These are phyloP conservation scores for Simalia tracyae DNA, from an alignment of 2,797 vertebrate species.

Conservation along the genomic window DNA sequence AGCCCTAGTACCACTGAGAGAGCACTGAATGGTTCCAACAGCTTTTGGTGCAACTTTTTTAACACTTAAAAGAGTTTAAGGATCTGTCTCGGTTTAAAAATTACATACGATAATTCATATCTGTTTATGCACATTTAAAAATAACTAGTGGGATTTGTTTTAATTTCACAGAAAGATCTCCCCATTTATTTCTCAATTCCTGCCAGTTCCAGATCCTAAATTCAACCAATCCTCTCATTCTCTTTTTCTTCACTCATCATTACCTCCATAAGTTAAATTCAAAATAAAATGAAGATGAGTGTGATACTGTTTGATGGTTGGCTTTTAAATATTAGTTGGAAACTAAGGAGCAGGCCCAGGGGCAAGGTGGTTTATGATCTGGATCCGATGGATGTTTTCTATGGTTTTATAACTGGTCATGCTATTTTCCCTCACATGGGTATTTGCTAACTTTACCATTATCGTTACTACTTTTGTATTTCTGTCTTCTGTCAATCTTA, in stretches of 20 bases:
- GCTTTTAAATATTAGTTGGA: not conserved
- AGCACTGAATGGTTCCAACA: not conserved
- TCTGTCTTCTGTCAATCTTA: not conserved
- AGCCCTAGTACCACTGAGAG: not conserved
- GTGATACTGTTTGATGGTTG: not conserved
- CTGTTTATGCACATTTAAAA: not conserved
- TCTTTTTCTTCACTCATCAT: not conserved
- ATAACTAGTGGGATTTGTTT: not conserved
- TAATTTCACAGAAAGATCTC: not conserved
- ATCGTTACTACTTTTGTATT: not conserved
- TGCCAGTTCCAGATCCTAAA: not conserved
- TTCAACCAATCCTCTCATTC: not conserved
- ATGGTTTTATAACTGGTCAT: not conserved
- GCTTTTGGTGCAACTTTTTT: not conserved
- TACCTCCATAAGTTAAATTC: not conserved
- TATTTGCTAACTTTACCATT: not conserved
- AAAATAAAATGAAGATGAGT: not conserved
- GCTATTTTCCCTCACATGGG: not conserved
- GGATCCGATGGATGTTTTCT: not conserved
- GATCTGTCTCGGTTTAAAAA: not conserved
- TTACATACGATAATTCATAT: not conserved
- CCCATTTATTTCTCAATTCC: not conserved
- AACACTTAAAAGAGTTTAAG: not conserved
- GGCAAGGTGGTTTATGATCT: not conserved
- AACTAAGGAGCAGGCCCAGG: not conserved